phyloP scores from a whole-genome alignment of 2,113 vertebrate genomes.

The Ciconia boyciana region DNA sequence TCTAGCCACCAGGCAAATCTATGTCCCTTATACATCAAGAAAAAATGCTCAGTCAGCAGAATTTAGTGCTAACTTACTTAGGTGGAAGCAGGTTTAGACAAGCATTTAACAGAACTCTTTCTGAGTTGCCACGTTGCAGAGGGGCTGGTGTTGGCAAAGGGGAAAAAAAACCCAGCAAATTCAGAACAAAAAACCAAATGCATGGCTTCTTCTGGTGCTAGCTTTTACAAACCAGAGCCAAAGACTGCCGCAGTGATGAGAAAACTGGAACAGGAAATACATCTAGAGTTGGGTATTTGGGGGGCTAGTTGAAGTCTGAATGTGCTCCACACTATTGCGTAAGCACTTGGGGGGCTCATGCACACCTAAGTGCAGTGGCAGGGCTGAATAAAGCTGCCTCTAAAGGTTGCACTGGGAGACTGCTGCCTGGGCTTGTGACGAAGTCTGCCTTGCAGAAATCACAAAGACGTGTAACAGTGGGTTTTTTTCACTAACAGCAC shows the following conservation, averaged over 20 bases:
- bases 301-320: not conserved
- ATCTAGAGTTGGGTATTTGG: not conserved
- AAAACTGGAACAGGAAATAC: not conserved
- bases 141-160: not conserved
- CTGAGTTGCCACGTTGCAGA: not conserved
- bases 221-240: not conserved
- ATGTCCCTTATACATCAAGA: not conserved
- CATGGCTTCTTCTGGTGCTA: not conserved
- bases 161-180: not conserved
- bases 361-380: not conserved
- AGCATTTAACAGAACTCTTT: not conserved
- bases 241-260: not conserved
- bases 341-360: rapidly evolving
- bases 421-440: not conserved
- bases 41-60: not conserved
- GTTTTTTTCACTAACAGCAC: not conserved
- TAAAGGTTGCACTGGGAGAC: not conserved
- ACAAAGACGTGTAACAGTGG: not conserved
- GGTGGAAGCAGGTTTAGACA: not conserved
- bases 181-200: not conserved
- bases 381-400: not conserved
- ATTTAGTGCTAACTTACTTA: not conserved
- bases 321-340: rapidly evolving
- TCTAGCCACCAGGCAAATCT: not conserved
- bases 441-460: not conserved